Conservation (phyloP, 2,113 vertebrate species). For the Scytalopus superciliaris region DNA sequence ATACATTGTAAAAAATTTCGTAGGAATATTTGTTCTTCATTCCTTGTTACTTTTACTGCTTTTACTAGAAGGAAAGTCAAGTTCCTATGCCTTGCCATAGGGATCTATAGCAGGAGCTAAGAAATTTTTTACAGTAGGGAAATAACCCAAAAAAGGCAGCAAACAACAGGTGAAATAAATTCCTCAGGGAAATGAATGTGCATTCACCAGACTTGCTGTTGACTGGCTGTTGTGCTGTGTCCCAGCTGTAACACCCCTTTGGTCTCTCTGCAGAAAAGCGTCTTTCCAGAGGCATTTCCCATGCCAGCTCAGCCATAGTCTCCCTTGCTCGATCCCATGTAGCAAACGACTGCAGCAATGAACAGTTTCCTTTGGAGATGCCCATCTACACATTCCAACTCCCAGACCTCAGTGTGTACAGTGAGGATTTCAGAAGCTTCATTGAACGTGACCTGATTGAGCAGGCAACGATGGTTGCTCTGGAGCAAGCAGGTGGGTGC, state of each 20-base stretch:
- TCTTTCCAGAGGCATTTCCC: slow-evolving; percentile 96
- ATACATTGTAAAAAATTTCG: neutral
- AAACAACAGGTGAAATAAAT: neutral
- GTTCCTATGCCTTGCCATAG: neutral
- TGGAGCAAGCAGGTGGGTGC: slow-evolving; percentile 93
- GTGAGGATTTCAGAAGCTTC: slow-evolving; percentile 96
- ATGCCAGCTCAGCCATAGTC: slow-evolving; percentile 98
- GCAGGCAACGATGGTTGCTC: slow-evolving; percentile 95
- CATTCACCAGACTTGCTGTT: neutral
- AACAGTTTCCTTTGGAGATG: slow-evolving; percentile 97
- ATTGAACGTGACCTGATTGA: slow-evolving; percentile 96
- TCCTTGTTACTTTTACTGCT: neutral
- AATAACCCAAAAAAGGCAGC: neutral
- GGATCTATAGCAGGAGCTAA: neutral
- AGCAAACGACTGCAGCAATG: slow-evolving; percentile 89
- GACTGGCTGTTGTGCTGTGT: neutral
- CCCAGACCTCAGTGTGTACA: slow-evolving; percentile 97
- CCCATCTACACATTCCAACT: slow-evolving; percentile 99
- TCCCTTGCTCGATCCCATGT: slow-evolving; percentile 95
- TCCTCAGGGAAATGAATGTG: neutral
- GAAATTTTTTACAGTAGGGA: neutral
- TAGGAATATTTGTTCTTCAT: neutral
- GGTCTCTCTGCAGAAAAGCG: slow-evolving; percentile 84
- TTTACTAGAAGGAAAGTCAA: neutral
- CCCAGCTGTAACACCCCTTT: neutral